Evolutionary conservation across 2,888 invertebrate species (phyloP), one percentile per base, ranked within the genome.

Genomic region (Drosophila neotestacea): DNA sequence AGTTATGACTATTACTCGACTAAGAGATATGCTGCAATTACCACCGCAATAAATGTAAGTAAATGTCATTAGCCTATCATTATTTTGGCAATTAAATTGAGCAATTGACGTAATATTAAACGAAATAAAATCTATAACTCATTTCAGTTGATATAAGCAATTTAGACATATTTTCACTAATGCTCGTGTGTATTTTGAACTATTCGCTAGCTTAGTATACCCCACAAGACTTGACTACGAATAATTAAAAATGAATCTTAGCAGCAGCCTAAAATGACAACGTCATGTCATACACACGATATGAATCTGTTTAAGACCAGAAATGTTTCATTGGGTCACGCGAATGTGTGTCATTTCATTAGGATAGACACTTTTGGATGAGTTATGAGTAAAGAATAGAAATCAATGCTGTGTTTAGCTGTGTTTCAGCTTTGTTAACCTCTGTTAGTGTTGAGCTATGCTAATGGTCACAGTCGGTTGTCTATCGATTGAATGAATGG

Each of bases 391-490:
- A 4, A 22, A 32, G 46, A 56, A 63, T 55, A 52, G 41, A 74
- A 75, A 75, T 70, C 66, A 52, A 63, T 51, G 71, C 32, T 68
- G 5, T 11, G 9, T 41, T 41, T 54, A 41, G 54, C 32, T 10
- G 16, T 30, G 2, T 54, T 41, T 30, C 30, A 44, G 64, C 59
- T 30, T 22, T 55, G 41, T 55, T 55, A 42, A 44, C 39, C 34
- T 36, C 16, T 22, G 34, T 46, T 34, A 32, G 28, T 22, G 34
- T 46, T 34, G 38, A 50, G 32, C 42, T 16, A 46, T 50, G 71
- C 70, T 74, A 74, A 74, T 74, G 65, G 50, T 52, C 13, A 58
- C n/a, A 59, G n/a, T 56, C 34, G 46, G 48, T 60, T 54, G 70
- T 60, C 51, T 70, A 75, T 76, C 76, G 76, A 76, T 75, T 63